These are phyloP conservation scores for Apantesis nais DNA, from an alignment of 2,888 invertebrate genomes.

Conservation along the genomic window DNA sequence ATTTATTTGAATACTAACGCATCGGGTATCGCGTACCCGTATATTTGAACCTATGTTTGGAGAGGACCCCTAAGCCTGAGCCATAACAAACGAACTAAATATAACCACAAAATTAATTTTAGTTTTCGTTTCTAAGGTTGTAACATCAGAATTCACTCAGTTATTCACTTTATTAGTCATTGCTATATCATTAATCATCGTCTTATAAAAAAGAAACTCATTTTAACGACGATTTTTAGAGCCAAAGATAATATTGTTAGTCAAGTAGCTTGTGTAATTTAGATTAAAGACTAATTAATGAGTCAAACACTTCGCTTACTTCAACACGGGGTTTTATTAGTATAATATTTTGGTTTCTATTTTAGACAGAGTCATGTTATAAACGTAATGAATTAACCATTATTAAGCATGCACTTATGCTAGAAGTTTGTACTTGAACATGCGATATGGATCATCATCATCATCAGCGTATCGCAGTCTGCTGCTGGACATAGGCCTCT, in stretches of 20 bases:
- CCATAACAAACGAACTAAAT: no score
- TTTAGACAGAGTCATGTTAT: no score
- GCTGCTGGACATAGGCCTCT: not conserved
- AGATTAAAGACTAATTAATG: not conserved
- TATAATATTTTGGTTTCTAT: not conserved
- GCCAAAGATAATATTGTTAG: not conserved
- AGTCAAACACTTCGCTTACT: not conserved
- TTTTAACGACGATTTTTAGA: not conserved
- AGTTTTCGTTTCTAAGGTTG: not conserved
- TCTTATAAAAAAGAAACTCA: not conserved
- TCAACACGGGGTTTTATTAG: not conserved
- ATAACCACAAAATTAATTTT: not conserved
- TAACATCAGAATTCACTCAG: not conserved
- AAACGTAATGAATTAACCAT: no score
- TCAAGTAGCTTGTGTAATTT: not conserved
- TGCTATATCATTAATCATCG: not conserved
- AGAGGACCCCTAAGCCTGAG: no score
- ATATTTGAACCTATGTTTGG: no score
- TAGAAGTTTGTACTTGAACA: no score
- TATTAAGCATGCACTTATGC: not conserved
- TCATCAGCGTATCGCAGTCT: no score
- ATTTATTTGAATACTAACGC: no score
- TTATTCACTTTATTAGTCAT: not conserved
- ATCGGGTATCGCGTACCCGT: no score
- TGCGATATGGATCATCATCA: no score